A percentile compares a stretch with the other conserved stretches of the same genome.
Conservation (phyloP, 1,140 invertebrate genomes). For the Mesaphorura yosii region DNA sequence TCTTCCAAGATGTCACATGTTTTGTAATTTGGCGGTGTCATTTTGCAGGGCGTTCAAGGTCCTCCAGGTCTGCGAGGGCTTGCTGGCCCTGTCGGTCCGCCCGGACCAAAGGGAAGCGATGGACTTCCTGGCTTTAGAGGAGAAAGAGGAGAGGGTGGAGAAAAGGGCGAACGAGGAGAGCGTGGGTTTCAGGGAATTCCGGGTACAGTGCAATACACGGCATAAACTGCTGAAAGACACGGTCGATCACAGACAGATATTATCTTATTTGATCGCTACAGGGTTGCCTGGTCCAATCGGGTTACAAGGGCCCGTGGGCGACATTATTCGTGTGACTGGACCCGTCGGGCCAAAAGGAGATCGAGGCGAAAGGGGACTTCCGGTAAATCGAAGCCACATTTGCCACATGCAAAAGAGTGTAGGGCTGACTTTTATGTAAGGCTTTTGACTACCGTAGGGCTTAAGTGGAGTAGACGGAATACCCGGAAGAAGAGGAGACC, state of each 20-base stretch:
- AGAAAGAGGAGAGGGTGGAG: conserved; percentile 28
- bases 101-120: conserved; percentile 35
- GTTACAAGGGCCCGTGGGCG: conserved; percentile 25
- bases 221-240: neutral
- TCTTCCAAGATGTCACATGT: neutral
- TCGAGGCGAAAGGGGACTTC: conserved; percentile 34
- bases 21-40: neutral
- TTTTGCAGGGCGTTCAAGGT: neutral
- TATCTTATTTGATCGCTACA: too few species aligned
- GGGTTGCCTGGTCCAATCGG: conserved; percentile 40
- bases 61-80: conserved; percentile 29
- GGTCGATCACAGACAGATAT: too few species aligned
- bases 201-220: conserved; percentile 40
- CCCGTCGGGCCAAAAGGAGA: conserved; percentile 33
- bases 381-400: conserved; percentile 21
- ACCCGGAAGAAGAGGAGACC: conserved; percentile 15
- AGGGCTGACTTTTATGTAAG: conserved; percentile 13
- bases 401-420: neutral
- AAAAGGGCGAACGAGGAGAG: conserved; percentile 38
- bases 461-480: conserved; percentile 26
- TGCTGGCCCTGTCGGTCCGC: conserved; percentile 36
- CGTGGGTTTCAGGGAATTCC: conserved; percentile 38
- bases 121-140: conserved; percentile 38
- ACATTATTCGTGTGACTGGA: conserved; percentile 6
- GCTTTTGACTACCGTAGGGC: conserved; percentile 3